phyloP scores from a whole-genome alignment of 2,797 vertebrate genomes.

The Syndactyla subalaris region DNA sequence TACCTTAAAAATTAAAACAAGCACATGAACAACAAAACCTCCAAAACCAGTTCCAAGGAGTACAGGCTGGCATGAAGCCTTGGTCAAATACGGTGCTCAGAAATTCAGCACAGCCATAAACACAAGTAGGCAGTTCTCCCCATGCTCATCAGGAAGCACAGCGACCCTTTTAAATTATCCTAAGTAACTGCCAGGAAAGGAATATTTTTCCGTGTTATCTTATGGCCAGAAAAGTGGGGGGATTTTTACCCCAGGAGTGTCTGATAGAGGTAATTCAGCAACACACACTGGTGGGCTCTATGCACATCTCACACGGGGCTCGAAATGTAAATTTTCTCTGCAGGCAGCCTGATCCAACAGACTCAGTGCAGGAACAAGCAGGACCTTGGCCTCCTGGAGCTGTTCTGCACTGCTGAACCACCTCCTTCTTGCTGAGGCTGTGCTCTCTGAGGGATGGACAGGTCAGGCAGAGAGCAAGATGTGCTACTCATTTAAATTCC shows the following conservation, averaged over 20 bases:
- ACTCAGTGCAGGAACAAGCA: rapidly evolving
- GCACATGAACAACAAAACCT: neutral
- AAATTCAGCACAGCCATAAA: neutral
- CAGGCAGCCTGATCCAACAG: neutral
- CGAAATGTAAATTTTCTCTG: neutral
- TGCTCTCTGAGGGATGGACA: neutral
- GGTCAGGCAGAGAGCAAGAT: neutral
- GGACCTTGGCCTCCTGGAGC: neutral
- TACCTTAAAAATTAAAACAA: neutral
- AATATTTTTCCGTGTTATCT: neutral
- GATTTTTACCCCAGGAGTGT: neutral
- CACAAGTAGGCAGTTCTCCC: neutral
- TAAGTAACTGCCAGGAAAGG: neutral
- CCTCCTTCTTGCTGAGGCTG: rapidly evolving
- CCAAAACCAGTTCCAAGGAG: neutral
- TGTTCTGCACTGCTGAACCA: neutral
- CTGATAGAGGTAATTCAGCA: neutral
- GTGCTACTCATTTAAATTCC: neutral
- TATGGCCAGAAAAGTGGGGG: neutral
- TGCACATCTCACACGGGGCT: rapidly evolving
- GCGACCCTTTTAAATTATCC: neutral
- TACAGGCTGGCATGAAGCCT: neutral
- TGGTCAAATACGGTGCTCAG: neutral
- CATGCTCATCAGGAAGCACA: neutral
- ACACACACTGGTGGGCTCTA: neutral